Evolutionary conservation across 2,888 invertebrate genomes (phyloP).

Genomic region (Frankliniella intonsa): DNA sequence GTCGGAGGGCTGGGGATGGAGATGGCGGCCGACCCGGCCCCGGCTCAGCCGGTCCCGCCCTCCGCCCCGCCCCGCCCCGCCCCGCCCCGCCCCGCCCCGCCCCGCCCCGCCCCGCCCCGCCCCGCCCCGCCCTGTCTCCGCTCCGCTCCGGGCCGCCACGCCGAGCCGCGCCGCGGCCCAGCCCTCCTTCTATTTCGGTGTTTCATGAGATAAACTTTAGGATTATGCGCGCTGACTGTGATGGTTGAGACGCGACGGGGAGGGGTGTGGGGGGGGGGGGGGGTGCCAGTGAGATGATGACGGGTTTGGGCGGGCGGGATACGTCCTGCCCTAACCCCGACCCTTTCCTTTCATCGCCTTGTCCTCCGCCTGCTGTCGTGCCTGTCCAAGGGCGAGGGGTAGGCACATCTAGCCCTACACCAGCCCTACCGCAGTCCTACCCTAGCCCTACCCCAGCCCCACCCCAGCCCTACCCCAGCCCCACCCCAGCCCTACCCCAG

Average conservation of each 20-base stretch:
- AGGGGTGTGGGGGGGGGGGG: neutral
- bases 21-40: too few species aligned
- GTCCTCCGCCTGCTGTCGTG: too few species aligned
- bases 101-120: too few species aligned
- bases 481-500: too few species aligned
- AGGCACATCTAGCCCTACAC: too few species aligned
- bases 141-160: neutral
- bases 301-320: neutral
- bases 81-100: neutral
- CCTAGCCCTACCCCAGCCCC: too few species aligned
- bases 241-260: neutral
- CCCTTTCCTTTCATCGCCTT: neutral
- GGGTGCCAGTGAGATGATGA: neutral
- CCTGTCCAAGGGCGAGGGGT: too few species aligned
- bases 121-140: too few species aligned
- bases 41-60: too few species aligned
- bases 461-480: too few species aligned
- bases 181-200: conserved; percentile 17
- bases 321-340: neutral
- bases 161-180: neutral
- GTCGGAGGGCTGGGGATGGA: too few species aligned
- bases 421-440: too few species aligned
- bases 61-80: neutral
- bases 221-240: conserved; percentile 17
- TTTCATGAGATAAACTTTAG: conserved; percentile 21